These are phyloP conservation scores for Therioaphis trifolii DNA, from an alignment of 2,888 invertebrate genomes.

Conservation along the genomic window DNA sequence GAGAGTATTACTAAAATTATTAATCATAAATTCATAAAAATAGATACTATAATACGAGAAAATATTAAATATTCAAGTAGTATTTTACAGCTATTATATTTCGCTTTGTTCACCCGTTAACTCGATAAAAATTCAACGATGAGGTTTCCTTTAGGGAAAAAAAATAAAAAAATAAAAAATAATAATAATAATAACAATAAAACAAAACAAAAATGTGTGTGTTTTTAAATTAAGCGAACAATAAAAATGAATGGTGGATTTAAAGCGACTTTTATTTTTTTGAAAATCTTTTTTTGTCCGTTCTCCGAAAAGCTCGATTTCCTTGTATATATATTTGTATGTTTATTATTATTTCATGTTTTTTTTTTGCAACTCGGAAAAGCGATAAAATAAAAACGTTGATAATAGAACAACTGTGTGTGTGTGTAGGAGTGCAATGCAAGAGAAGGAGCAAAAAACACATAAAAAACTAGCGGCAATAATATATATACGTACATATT, in stretches of 20 bases:
- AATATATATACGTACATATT: neutral
- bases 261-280: conserved; percentile 56
- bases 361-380: conserved; percentile 56
- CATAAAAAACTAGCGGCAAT: conserved; percentile 28
- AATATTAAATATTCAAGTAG: neutral
- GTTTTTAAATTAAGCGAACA: conserved; percentile 61
- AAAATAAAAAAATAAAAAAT: conserved; percentile 3
- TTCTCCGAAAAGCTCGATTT: conserved; percentile 60
- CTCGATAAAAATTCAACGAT: conserved; percentile 45
- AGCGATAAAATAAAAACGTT: conserved; percentile 62
- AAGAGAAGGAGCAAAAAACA: conserved; percentile 33
- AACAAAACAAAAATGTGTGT: conserved; percentile 22
- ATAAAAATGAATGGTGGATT: conserved; percentile 51
- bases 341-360: conserved; percentile 33
- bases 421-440: neutral
- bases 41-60: too few relatives aligned
- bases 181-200: conserved; percentile 26
- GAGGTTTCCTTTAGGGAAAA: conserved; percentile 20
- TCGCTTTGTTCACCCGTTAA: conserved; percentile 37
- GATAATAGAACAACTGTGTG: conserved; percentile 56
- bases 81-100: conserved; percentile 53
- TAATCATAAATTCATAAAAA: too few relatives aligned
- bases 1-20: neutral
- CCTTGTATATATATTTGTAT: conserved; percentile 32
- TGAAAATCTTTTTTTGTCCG: conserved; percentile 41